These are phyloP conservation scores for Lagria hirta DNA, from an alignment of 2,888 invertebrate species.

Conservation along the genomic window DNA sequence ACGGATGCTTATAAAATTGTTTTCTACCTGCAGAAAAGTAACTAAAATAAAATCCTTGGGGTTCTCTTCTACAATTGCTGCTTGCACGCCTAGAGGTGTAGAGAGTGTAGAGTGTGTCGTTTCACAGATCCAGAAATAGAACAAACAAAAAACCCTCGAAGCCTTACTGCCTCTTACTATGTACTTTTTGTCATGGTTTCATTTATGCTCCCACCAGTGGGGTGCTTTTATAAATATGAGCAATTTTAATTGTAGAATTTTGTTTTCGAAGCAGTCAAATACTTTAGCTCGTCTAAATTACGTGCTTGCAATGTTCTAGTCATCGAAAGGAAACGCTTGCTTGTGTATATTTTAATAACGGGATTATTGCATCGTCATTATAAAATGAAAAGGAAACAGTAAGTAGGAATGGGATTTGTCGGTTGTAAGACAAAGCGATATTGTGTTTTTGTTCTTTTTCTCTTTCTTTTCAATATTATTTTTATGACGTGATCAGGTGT, in stretches of 20 bases:
- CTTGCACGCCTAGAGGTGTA: no score
- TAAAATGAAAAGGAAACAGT: constrained; percentile 20
- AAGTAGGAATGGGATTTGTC: constrained; percentile 8
- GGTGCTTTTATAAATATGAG: constrained; percentile 42
- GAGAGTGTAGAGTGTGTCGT: no score
- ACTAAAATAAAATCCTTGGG: no score
- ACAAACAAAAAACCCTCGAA: constrained; percentile 23
- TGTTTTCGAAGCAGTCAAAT: not conserved
- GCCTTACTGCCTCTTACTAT: constrained; percentile 25
- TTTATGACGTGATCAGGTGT: no score
- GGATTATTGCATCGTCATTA: no score
- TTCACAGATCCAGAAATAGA: constrained; percentile 22
- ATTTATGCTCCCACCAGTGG: constrained; percentile 34
- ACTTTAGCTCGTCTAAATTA: no score
- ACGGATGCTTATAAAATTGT: no score
- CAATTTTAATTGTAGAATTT: constrained; percentile 29
- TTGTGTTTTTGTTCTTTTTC: no score
- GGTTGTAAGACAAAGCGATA: not conserved
- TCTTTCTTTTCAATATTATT: no score
- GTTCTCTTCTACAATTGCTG: no score
- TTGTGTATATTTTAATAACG: not conserved
- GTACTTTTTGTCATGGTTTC: constrained; percentile 33
- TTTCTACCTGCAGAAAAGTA: no score
- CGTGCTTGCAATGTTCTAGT: no score
- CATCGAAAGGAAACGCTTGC: constrained; percentile 13